These are phyloP conservation scores for Cercocebus atys DNA, from an alignment of 2,113 vertebrate genomes.

Conservation along the genomic window DNA sequence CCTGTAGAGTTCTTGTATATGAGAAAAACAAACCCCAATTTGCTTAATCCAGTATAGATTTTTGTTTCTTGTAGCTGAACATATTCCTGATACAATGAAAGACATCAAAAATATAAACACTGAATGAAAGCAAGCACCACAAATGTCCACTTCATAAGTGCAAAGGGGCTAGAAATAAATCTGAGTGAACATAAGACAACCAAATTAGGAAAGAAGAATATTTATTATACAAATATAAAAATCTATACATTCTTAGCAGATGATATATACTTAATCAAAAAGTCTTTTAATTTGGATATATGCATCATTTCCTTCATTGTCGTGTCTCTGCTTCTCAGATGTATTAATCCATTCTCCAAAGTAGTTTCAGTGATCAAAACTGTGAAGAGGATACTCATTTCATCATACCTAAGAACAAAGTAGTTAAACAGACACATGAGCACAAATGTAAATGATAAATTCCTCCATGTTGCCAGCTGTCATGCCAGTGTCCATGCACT, in stretches of 20 bases:
- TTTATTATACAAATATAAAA: constrained; percentile 76
- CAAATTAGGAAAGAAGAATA: constrained; percentile 4
- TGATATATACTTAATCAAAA: constrained; percentile 90
- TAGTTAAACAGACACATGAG: background rate
- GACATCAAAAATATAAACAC: constrained; percentile 20
- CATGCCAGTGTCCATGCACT: background rate
- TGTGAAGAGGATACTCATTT: constrained; percentile 96
- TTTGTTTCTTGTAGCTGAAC: background rate
- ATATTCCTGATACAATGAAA: background rate
- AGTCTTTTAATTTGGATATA: constrained; percentile 92
- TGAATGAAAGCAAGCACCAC: background rate
- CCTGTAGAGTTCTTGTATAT: background rate
- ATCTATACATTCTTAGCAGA: constrained; percentile 85
- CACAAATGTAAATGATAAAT: fast-evolving
- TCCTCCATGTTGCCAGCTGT: background rate
- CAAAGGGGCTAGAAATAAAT: background rate
- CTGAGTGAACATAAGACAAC: background rate
- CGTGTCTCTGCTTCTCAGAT: constrained; percentile 94
- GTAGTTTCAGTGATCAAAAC: constrained; percentile 90
- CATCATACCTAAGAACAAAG: constrained; percentile 90
- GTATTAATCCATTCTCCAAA: constrained; percentile 92
- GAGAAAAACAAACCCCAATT: background rate
- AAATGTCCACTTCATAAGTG: background rate
- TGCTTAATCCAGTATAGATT: background rate
- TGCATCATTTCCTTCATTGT: constrained; percentile 96